These are phyloP conservation scores for Baccha elongata DNA, from an alignment of 2,888 invertebrate species.

Conservation along the genomic window DNA sequence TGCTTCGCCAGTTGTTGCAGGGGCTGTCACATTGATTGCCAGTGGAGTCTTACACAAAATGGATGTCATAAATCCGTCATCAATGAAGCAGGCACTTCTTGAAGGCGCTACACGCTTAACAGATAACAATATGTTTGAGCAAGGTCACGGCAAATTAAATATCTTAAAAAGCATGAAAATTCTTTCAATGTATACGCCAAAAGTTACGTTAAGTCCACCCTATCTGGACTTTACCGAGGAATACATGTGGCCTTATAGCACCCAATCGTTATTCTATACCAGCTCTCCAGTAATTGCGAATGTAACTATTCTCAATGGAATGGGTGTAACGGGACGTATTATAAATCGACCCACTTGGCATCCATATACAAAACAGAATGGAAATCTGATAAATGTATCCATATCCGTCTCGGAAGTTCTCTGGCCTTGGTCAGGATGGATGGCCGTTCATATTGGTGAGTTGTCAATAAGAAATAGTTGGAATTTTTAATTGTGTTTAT, in stretches of 20 bases:
- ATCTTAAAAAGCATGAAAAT: constrained; percentile 89
- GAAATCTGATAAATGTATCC: constrained; percentile 90
- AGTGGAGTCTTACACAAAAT: constrained; percentile 88
- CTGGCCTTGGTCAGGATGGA: constrained; percentile 99
- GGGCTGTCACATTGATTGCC: constrained; percentile 94
- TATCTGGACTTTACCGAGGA: constrained; percentile 97
- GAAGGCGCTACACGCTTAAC: constrained; percentile 93
- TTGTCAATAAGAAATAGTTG: background rate
- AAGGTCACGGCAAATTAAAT: constrained; percentile 97
- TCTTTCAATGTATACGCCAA: constrained; percentile 84
- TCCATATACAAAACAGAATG: constrained; percentile 92
- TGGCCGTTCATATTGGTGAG: constrained; percentile 88
- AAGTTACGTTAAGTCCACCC: constrained; percentile 87
- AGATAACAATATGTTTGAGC: constrained; percentile 97
- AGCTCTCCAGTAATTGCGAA: constrained; percentile 95
- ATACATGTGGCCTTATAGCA: constrained; percentile 99
- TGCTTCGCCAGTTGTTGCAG: constrained; percentile 98
- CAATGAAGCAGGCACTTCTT: constrained; percentile 97
- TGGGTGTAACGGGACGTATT: constrained; percentile 94
- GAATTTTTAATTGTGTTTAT: background rate
- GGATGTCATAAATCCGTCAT: constrained; percentile 92
- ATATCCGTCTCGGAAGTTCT: constrained; percentile 90
- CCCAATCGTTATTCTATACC: constrained; percentile 95
- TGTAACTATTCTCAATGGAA: constrained; percentile 96
- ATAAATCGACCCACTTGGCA: constrained; percentile 87